These are phyloP conservation scores for Goniozus legneri DNA, from an alignment of 1,140 invertebrate species.

Conservation along the genomic window DNA sequence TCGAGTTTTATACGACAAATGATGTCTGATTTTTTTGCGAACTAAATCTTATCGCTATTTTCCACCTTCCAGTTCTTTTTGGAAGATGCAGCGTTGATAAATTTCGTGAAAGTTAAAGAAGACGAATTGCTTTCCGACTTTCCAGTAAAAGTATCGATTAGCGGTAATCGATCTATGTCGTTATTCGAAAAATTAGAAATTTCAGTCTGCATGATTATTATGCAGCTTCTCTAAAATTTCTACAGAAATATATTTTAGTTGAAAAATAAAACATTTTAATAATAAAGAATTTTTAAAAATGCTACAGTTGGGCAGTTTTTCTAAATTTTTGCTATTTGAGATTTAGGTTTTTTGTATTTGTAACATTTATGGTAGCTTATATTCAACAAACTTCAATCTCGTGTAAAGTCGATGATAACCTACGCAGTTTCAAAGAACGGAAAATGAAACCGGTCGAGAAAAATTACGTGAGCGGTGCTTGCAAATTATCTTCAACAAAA, in stretches of 20 bases:
- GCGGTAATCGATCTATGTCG: conserved; percentile 36
- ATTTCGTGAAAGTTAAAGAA: conserved; percentile 8
- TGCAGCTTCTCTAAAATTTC: conserved; percentile 45
- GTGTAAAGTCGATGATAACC: conserved; percentile 11
- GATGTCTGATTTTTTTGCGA: too few species aligned
- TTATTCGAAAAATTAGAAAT: conserved; percentile 45
- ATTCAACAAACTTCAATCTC: conserved; percentile 4
- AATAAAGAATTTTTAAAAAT: conserved; percentile 1
- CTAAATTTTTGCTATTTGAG: neutral
- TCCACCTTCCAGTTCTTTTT: neutral
- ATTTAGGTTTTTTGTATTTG: neutral
- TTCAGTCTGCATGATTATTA: conserved; percentile 47
- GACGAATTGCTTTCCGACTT: neutral
- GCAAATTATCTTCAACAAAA: conserved; percentile 8
- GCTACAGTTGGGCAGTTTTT: neutral
- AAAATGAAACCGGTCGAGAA: conserved; percentile 9
- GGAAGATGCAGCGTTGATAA: conserved; percentile 3
- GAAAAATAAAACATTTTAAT: neutral
- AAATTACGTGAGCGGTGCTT: neutral
- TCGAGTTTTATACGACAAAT: too few species aligned
- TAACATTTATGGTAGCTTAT: conserved; percentile 15
- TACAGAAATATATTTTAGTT: conserved; percentile 25
- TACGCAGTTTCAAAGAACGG: conserved; percentile 11
- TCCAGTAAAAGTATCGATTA: conserved; percentile 3
- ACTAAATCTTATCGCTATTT: neutral